phyloP scores from a whole-genome alignment of 2,888 invertebrate species.

The Mythimna impura region DNA sequence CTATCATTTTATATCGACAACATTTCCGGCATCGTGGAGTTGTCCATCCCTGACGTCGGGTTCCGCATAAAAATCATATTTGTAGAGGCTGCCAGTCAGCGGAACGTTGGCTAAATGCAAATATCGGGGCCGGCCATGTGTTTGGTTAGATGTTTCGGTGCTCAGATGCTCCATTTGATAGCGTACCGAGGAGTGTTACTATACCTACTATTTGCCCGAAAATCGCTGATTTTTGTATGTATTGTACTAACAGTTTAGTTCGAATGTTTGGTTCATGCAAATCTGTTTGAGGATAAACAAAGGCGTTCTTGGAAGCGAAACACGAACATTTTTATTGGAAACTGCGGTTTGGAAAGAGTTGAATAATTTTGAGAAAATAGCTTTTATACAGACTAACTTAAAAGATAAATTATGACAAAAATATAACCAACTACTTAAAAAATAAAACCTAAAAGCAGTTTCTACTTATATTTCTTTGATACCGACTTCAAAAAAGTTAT shows the following conservation, averaged over 20 bases:
- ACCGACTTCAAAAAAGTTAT: too few relatives aligned
- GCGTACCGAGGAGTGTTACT: constrained; percentile 50
- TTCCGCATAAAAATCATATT: constrained; percentile 70
- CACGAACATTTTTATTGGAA: constrained; percentile 31
- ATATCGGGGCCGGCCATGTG: constrained; percentile 58
- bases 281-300: constrained; percentile 55
- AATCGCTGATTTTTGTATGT: constrained; percentile 64
- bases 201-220: constrained; percentile 52
- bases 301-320: constrained; percentile 26
- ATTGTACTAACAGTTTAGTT: constrained; percentile 50
- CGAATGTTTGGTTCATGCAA: constrained; percentile 51
- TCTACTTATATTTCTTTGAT: too few relatives aligned
- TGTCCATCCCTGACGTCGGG: constrained; percentile 53
- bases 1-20: constrained; percentile 31
- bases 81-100: constrained; percentile 64
- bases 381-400: not conserved
- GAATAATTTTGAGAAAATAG: not conserved
- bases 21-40: constrained; percentile 50
- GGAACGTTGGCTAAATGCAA: constrained; percentile 65
- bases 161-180: constrained; percentile 60
- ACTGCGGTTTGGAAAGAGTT: constrained; percentile 9
- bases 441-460: too few relatives aligned
- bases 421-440: too few relatives aligned
- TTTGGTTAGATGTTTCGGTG: constrained; percentile 59
- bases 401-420: too few relatives aligned